A percentile compares a stretch with the other conserved stretches of the same genome.
phyloP scores from a whole-genome alignment of 2,888 invertebrate genomes.

The Poecilobothrus nobilitatus region DNA sequence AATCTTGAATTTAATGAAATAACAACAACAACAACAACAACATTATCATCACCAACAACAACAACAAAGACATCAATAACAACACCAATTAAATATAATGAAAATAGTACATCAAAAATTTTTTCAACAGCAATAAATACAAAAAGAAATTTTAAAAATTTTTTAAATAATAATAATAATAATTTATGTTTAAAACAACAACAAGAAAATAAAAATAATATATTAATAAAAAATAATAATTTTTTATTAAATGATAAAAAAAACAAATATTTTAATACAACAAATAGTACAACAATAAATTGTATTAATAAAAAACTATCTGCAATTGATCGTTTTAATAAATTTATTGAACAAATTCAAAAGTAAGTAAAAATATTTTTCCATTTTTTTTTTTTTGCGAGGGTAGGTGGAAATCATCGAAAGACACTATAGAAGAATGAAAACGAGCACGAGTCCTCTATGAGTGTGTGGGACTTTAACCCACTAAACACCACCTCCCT shows the following conservation, averaged over 20 bases:
- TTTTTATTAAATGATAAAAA: neutral
- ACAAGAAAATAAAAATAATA: no score
- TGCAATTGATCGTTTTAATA: conserved; percentile 37
- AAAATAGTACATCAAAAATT: neutral
- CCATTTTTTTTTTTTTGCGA: no score
- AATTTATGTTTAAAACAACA: neutral
- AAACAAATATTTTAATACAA: neutral
- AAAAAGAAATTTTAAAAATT: neutral
- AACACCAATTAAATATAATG: neutral
- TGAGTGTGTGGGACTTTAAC: no score
- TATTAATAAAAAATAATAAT: no score
- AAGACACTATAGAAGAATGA: no score
- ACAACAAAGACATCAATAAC: neutral
- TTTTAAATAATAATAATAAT: neutral
- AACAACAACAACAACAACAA: neutral
- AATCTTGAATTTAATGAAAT: no score
- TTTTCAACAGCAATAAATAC: neutral
- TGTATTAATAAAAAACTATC: conserved; percentile 31
- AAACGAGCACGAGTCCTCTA: no score
- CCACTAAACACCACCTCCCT: no score
- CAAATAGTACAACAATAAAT: conserved; percentile 2
- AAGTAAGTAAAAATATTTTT: no score
- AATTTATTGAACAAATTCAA: conserved; percentile 39
- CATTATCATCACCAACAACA: neutral
- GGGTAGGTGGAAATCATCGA: no score